Evolutionary conservation across 1,140 invertebrate genomes (phyloP).

Genomic region (Zaprionus kolodkinae): DNA sequence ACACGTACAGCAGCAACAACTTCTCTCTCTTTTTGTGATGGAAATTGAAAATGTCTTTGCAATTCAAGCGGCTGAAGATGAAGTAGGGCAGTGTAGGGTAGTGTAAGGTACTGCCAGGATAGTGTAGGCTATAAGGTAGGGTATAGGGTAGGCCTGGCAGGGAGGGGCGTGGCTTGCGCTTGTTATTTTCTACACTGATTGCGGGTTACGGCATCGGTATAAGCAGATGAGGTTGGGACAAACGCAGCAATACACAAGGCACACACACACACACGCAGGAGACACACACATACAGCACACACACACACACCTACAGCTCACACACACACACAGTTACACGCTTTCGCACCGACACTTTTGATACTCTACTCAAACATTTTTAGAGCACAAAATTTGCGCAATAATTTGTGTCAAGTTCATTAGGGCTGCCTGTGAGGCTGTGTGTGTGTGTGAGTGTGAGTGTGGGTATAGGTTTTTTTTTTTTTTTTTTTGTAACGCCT

Average conservation of each 20-base stretch:
- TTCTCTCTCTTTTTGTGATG: too few species aligned
- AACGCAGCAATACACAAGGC: not conserved
- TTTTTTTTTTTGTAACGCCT: too few species aligned
- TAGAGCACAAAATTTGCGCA: conserved; percentile 20
- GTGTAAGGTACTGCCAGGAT: too few species aligned
- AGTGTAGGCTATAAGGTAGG: too few species aligned
- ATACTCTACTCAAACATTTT: not conserved
- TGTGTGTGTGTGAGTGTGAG: too few species aligned
- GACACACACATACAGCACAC: not conserved
- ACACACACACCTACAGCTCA: not conserved
- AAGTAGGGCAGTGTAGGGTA: not conserved
- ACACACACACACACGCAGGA: not conserved
- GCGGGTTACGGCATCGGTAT: conserved; percentile 30
- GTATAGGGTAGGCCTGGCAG: not conserved
- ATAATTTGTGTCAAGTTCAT: conserved; percentile 31
- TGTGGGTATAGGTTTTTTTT: too few species aligned
- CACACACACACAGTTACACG: conserved; percentile 10
- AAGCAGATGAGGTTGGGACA: not conserved
- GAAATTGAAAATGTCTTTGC: too few species aligned
- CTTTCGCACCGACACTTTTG: not conserved
- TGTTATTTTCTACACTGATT: conserved; percentile 39
- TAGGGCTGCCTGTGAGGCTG: conserved; percentile 3
- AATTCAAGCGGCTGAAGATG: too few species aligned
- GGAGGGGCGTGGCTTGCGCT: not conserved
- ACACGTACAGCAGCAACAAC: not conserved